Evolutionary conservation across 2,113 vertebrate species (phyloP), one percentile per base, ranked within the genome.

Genomic region (Peromyscus leucopus): DNA sequence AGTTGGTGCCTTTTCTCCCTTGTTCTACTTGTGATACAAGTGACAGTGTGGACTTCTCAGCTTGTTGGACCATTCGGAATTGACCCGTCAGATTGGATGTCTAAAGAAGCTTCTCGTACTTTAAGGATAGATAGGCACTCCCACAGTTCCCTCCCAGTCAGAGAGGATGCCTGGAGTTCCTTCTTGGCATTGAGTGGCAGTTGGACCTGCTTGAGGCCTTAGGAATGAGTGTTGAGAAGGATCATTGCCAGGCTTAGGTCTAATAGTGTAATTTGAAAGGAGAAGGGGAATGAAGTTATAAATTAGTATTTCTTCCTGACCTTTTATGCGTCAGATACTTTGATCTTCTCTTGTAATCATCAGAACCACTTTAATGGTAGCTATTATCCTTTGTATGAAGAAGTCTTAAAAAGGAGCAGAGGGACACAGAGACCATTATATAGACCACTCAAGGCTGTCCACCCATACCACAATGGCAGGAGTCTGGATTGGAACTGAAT

Each of bases 181-280:
- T 79, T 48, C 11, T 59, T 84, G 59, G 12, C 21, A 74, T 17
- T 83, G n/a, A 96, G 4, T 79, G 61, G 61, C 78, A 82, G 55
- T 85, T 79, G 94, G n/a, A 86, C n/a, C 76, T 93, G 31, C 71
- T 63, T 76, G 3, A 16, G 89, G n/a, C 13, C 39, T 95, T 89
- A 4, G 55, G 83, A 42, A 92, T 88, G 7, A 17, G 24, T n/a
- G 74, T 89, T 57, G 15, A 79, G 79, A 95, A 96, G 86, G 42
- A 71, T 46, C 19, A 33, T 13, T 85, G 61, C 16, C 65, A 65
- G 39, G 16, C 42, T 48, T 48, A 12, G 19, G 28, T 12, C 17
- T 31, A 67, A 33, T 36, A 48, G 5, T 86, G 17, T 48, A 19
- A 46, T 67, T 67, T 86, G 28, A 46, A 86, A 65, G 19, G 42